A percentile compares a stretch with the other conserved stretches of the same genome.
phyloP scores from a whole-genome alignment of 2,797 vertebrate species.

The Merluccius polli region DNA sequence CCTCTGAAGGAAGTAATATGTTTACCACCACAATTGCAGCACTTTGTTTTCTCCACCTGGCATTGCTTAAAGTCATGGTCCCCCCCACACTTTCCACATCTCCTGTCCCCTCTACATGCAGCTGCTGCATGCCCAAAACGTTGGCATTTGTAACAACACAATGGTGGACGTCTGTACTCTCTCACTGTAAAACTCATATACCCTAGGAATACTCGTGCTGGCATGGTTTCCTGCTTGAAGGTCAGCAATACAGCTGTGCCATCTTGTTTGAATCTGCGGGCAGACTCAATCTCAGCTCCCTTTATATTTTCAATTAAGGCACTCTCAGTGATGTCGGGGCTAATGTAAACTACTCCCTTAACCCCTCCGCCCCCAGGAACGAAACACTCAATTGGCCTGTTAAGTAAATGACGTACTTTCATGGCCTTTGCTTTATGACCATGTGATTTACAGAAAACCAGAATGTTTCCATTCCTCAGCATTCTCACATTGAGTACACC shows the following conservation, averaged over 20 bases:
- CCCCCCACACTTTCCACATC: neutral
- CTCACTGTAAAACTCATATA: neutral
- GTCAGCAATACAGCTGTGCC: too few relatives aligned
- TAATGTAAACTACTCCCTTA: neutral
- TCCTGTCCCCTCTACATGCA: too few relatives aligned
- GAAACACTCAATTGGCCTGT: constrained; percentile 5
- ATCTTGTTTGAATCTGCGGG: neutral
- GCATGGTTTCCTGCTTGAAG: neutral
- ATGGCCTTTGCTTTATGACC: neutral
- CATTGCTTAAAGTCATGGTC: neutral
- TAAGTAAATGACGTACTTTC: neutral
- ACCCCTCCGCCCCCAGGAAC: neutral
- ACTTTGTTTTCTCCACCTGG: neutral
- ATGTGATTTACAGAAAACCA: neutral
- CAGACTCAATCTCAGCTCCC: neutral
- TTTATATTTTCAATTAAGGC: neutral
- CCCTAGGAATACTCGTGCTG: neutral
- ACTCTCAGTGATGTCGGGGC: neutral
- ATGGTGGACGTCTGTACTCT: too few relatives aligned
- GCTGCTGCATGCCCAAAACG: too few relatives aligned
- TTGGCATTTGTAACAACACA: too few relatives aligned
- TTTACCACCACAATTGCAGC: constrained; percentile 7
- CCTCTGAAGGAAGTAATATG: neutral
- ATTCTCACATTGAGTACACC: neutral
- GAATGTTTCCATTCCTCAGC: neutral